Base-by-base conservation (phyloP, 1,140 invertebrate genomes). In the Apolygus lucorum region DNA sequence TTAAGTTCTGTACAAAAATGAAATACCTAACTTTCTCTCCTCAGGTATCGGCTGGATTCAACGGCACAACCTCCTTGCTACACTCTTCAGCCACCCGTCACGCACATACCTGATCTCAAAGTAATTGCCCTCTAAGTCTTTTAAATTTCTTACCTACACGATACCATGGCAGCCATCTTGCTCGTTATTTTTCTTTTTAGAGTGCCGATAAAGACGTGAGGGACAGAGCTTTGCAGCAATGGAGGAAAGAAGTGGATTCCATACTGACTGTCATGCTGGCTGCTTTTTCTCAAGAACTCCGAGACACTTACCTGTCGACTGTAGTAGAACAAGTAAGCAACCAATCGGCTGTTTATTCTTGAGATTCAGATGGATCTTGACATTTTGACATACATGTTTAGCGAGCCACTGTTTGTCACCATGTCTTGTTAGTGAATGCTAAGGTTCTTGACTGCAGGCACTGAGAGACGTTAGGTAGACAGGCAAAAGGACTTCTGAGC, bases 281-380 rank as follows among this genome's bases (percentile, higher is more conserved):
- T 21, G 85, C 90, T 0, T 84, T 88, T 74, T 85, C 88, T 17
- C 83, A 86, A 74, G 88, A 89, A 76, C 83, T 90, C 8, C 83
- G 86, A 72, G 88, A 90, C 73, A 89, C 88, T 8, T 92, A 92
- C 78, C 82, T 91, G 65, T 88, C 86, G 14, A 91, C 88, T 17
- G 87, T 90, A 0, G 85, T 90, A 14, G 88, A 91, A 80, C 90
- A 88, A 82, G 88, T 89, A 77, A 77, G 76, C 4, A 42, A 42
- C 34, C 4, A 8, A 63, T 70, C 17, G 8, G 4, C 22, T 62
- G 4, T 25, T 62, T n/a, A 11, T 62, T 62, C 22, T 8, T 62
- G 17, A 22, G 11, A 62, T 21, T 4, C 4, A 62, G 54, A n/a
- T 21, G 17, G 24, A 11, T n/a, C n/a, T n/a, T n/a, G n/a, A n/a